Evolutionary conservation across 2,113 vertebrate genomes (phyloP), one percentile per base, ranked within the genome.

Genomic region (Poeciliopsis occidentalis): DNA sequence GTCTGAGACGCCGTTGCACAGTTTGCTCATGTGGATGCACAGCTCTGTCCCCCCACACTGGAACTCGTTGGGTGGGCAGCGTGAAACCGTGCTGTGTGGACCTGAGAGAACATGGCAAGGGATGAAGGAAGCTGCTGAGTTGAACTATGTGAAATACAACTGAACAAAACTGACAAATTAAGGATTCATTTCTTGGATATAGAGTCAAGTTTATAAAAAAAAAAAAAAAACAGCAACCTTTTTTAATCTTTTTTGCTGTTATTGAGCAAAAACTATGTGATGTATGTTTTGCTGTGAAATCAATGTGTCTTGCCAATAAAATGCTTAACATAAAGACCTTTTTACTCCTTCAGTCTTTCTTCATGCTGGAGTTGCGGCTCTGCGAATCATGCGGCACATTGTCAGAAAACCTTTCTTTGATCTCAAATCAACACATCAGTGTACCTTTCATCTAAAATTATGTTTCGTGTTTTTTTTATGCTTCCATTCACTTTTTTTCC

Each of bases 11-110:
- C 97, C 96, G 0, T 99, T 96, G 91, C 98, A 99, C 73, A 98
- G 94, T 51, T 96, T 97, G 89, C 94, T 95, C 96, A 98, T 97
- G 89, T 92, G 96, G 30, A 99, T 94, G 87, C 98, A 99, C 3
- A 97, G 85, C 76, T 99, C 97, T 0, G 97, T 96, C 72, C 97
- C 98, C 86, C 96, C 94, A 87, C 98, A 99, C 87, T 96, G 97
- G 92, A 96, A 94, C 73, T 99, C 97, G 0, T 99, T 98, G 1
- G 97, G 95, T 5, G 97, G 97, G 88, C 98, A 99, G 4, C 92
- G 93, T 0, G 95, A 96, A 31, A 96, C 84, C 31, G 96, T 95
- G 77, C 94, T 98, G 91, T 98, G 97, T 1, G 97, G 96, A 93
- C 98, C 98, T 99, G 92, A 60, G n/a, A 65, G 57, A 72, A 73